Evolutionary conservation across 2,888 invertebrate species (phyloP).

Genomic region (Spisula solida): DNA sequence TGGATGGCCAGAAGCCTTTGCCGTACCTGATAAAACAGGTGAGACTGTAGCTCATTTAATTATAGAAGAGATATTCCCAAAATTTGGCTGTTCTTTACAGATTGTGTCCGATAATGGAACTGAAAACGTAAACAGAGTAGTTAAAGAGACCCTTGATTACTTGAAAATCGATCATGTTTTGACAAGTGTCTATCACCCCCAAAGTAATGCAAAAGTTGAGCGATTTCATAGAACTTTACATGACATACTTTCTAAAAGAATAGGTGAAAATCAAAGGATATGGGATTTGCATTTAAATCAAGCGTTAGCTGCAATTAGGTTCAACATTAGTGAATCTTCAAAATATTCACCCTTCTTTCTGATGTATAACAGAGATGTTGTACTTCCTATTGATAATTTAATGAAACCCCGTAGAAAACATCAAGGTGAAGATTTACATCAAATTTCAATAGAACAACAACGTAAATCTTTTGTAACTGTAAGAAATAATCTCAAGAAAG

Average conservation of each 20-base stretch:
- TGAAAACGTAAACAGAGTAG: conserved; percentile 24
- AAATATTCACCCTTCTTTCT: conserved; percentile 48
- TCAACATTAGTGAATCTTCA: too few relatives aligned
- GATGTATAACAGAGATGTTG: conserved; percentile 21
- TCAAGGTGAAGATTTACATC: conserved; percentile 52
- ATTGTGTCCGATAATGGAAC: conserved; percentile 41
- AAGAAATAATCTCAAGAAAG: conserved; percentile 40
- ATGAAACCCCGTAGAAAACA: conserved; percentile 30
- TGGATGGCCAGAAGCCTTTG: conserved; percentile 60
- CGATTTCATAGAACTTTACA: conserved; percentile 52
- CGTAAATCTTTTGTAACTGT: conserved; percentile 52
- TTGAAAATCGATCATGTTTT: conserved; percentile 56
- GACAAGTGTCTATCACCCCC: conserved; percentile 62
- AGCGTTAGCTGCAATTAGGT: conserved; percentile 61
- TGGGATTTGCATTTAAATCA: conserved; percentile 65
- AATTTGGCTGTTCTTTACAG: conserved; percentile 48
- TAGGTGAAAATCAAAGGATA: conserved; percentile 33
- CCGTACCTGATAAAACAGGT: conserved; percentile 61
- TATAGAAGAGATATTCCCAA: conserved; percentile 62
- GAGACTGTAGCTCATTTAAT: conserved; percentile 61
- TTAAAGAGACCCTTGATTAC: not conserved
- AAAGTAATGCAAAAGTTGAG: conserved; percentile 45
- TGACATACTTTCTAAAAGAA: conserved; percentile 49
- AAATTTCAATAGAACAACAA: conserved; percentile 56
- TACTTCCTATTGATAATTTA: conserved; percentile 25